Evolutionary conservation across 1,140 invertebrate genomes (phyloP).

Genomic region (Diorhabda sublineata): DNA sequence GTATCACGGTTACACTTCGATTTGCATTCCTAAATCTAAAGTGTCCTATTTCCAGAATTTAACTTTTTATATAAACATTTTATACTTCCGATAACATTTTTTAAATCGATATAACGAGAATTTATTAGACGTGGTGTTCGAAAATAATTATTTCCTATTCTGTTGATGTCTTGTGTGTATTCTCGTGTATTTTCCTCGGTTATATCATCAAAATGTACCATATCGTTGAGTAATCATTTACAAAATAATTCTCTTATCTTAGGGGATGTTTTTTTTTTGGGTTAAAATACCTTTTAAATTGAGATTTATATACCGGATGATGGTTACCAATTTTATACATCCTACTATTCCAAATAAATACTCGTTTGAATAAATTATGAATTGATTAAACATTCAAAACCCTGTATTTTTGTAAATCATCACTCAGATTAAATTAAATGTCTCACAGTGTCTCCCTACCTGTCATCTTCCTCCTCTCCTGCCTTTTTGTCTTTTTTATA

Average conservation of each 20-base stretch:
- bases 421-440: too few species aligned
- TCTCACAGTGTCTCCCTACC: too few species aligned
- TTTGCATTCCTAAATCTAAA: constrained; percentile 10
- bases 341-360: too few species aligned
- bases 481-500: too few species aligned
- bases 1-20: neutral
- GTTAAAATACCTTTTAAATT: too few species aligned
- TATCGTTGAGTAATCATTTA: neutral
- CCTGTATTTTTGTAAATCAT: too few species aligned
- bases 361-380: too few species aligned
- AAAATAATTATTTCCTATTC: neutral
- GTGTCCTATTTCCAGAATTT: constrained; percentile 31
- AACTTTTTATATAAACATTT: constrained; percentile 32
- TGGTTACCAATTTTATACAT: too few species aligned
- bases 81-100: constrained; percentile 19
- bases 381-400: too few species aligned
- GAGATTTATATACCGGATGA: too few species aligned
- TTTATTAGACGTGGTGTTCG: constrained; percentile 23
- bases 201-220: neutral
- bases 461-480: too few species aligned
- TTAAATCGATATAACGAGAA: constrained; percentile 5
- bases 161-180: neutral
- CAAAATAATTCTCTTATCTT: neutral
- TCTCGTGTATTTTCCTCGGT: neutral
- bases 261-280: too few species aligned